Conservation (phyloP, 1,140 invertebrate genomes). For the Heliconius hermathena region DNA sequence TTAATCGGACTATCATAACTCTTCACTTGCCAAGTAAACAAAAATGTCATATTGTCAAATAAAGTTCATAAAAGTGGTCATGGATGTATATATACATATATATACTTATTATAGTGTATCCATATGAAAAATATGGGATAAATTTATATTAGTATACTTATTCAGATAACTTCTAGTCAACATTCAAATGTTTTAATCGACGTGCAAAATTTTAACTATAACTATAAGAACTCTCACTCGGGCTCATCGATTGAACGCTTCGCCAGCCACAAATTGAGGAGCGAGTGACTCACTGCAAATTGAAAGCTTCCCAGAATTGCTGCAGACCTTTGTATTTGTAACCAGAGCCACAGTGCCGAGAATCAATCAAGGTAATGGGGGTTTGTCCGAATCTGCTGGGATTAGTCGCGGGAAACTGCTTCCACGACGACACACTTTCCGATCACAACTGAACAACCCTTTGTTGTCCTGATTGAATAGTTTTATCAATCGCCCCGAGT, state of each 20-base stretch:
- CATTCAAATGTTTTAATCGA: not conserved
- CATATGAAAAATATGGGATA: no score
- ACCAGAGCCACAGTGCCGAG: conserved; percentile 59
- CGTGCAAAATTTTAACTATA: not conserved
- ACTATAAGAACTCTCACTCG: conserved; percentile 6
- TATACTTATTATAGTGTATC: no score
- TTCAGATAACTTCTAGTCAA: no score
- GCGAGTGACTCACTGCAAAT: conserved; percentile 58
- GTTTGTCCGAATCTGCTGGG: conserved; percentile 68
- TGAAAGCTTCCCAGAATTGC: conserved; percentile 63
- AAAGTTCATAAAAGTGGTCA: no score
- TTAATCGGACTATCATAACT: no score
- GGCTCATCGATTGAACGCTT: conserved; percentile 32
- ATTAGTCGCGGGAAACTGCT: conserved; percentile 64
- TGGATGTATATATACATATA: no score
- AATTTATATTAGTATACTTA: not conserved
- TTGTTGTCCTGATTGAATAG: conserved; percentile 46
- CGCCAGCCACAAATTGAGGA: conserved; percentile 53
- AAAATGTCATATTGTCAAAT: no score
- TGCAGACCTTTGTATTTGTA: conserved; percentile 68
- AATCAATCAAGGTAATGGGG: conserved; percentile 78
- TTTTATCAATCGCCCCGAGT: conserved; percentile 20
- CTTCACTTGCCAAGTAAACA: no score
- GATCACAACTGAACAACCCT: conserved; percentile 45
- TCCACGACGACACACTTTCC: conserved; percentile 48